Base-by-base conservation (phyloP, 35 echinoderm and acorn worm species). In the Acanthaster planci region DNA sequence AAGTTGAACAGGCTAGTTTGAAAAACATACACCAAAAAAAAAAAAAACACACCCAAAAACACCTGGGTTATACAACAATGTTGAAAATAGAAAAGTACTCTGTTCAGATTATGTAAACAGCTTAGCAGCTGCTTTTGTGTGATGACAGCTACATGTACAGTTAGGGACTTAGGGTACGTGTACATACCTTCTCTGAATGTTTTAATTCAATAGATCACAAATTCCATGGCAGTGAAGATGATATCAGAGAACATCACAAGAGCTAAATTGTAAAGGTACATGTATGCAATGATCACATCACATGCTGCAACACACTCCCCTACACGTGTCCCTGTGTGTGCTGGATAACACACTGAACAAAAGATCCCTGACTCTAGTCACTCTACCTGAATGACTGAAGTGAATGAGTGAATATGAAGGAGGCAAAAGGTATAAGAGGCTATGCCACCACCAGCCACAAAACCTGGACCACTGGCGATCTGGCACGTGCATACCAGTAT, bases 191-290 rank as follows among this genome's bases (percentile, higher is more conserved):
- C 12, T 47, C 42, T 47, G 42, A 6, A 47, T 47, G 42, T 6
- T 47, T 47, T 47, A 4, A 47, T 47, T 4, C 42, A 47, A 47
- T 12, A 47, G 42, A 47, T 47, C 42, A 47, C 42, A 47, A 47
- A 47, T 47, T 12, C 42, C 4, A 47, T 47, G 42, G 42, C 42
- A 6, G 42, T 12, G 42, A 1, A 54, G 50, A 55, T 10, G 50
- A 55, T 10, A 50, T 56, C 27, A 7, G 39, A 53, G 47, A 55
- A 44, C 27, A 82, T 72, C 64, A 72, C 23, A 72, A 7, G 64
- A 72, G 64, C 34, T 72, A 72, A 59, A n/a, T 18, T 72, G 64
- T 72, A 72, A 72, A 72, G 64, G 64, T 72, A n/a, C n/a, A n/a
- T n/a, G n/a, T n/a, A 72, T 72, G 64, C 64, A 72, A 26, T 47